Conservation (phyloP, 2,113 vertebrate genomes). For the Terrapene triunguis region DNA sequence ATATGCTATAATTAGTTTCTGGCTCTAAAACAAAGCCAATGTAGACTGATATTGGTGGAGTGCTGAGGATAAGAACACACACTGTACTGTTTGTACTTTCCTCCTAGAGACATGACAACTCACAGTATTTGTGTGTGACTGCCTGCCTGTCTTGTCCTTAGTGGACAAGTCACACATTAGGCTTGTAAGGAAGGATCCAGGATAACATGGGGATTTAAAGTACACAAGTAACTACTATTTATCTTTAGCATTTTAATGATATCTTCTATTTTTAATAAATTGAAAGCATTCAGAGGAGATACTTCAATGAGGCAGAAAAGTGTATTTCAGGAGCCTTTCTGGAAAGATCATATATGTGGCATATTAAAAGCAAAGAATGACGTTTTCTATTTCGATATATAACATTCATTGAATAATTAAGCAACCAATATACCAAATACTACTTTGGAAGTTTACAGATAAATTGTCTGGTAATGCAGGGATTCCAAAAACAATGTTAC, state of each 20-base stretch:
- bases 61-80: background rate
- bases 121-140: background rate
- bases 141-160: background rate
- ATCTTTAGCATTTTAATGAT: background rate
- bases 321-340: background rate
- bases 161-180: background rate
- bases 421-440: background rate
- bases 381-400: background rate
- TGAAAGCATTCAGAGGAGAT: background rate
- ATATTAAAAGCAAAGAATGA: background rate
- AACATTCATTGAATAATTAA: background rate
- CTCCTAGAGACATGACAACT: background rate
- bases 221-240: background rate
- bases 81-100: background rate
- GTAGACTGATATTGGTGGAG: background rate
- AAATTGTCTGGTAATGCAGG: background rate
- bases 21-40: background rate
- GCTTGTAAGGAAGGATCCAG: background rate
- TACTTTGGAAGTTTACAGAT: background rate
- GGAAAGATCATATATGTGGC: background rate
- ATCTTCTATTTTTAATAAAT: background rate
- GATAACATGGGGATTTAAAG: fast-evolving
- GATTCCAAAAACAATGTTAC: background rate
- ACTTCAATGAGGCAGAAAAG: background rate
- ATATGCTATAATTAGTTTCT: background rate